phyloP scores from a whole-genome alignment of 2,888 invertebrate genomes.

The Himalopsyche japonica region DNA sequence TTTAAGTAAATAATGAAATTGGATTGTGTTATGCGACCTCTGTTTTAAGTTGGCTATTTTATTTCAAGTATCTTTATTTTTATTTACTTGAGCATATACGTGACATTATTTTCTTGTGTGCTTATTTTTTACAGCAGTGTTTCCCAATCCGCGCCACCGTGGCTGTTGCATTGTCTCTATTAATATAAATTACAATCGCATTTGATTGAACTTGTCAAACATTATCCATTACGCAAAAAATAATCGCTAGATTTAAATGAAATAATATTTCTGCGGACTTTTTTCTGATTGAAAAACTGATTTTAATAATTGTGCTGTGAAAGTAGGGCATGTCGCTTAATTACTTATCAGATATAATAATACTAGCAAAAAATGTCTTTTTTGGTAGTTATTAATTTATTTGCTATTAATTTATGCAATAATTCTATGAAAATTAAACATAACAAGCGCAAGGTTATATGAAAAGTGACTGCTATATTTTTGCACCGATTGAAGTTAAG shows the following conservation, averaged over 20 bases:
- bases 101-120: not conserved
- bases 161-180: not conserved
- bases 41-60: no score
- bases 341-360: not conserved
- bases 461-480: no score
- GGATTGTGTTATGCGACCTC: no score
- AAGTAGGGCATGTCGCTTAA: not conserved
- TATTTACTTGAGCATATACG: not conserved
- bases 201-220: not conserved
- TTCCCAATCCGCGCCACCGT: not conserved
- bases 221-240: not conserved
- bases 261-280: not conserved
- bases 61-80: no score
- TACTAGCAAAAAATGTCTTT: not conserved
- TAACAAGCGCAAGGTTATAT: no score
- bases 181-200: not conserved
- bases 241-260: not conserved
- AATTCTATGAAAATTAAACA: not conserved
- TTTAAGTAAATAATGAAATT: no score
- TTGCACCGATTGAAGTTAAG: no score
- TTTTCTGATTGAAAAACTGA: not conserved
- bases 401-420: not conserved
- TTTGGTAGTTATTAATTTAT: not conserved
- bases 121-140: not conserved
- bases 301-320: not conserved